Percentiles rank a stretch among this genome's conserved stretches.
phyloP scores from a whole-genome alignment of 2,888 invertebrate species.

The Agrenia bidenticulata region DNA sequence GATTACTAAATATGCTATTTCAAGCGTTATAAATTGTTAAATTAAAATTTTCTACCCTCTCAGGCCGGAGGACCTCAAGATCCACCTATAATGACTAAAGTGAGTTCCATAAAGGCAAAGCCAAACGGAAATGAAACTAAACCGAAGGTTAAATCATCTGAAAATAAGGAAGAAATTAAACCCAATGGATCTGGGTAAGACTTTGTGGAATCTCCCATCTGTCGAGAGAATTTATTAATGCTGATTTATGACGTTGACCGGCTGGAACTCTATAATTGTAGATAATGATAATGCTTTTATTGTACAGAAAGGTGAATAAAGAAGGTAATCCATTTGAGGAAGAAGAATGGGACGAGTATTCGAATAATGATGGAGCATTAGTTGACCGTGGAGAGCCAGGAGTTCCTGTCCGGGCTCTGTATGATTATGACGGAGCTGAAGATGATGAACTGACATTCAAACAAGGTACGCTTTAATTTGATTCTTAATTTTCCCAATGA shows the following conservation, averaged over 20 bases:
- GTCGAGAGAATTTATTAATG: background rate
- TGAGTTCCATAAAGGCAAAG: conserved; percentile 48
- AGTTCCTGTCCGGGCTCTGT: conserved; percentile 89
- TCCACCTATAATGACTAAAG: conserved; percentile 43
- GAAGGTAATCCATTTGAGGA: conserved; percentile 74
- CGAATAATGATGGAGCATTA: conserved; percentile 66
- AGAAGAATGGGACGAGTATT: conserved; percentile 72
- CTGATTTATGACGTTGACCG: no score
- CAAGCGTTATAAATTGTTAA: no score
- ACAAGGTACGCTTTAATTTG: conserved; percentile 73
- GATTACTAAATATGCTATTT: no score
- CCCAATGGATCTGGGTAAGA: conserved; percentile 52
- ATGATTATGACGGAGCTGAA: conserved; percentile 96
- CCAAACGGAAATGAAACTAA: conserved; percentile 42
- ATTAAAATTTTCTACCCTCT: conserved; percentile 3
- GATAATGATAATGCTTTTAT: background rate
- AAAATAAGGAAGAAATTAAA: conserved; percentile 48
- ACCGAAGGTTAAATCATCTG: conserved; percentile 33
- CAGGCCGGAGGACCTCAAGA: conserved; percentile 53
- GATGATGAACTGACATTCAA: conserved; percentile 95
- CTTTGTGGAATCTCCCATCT: no score
- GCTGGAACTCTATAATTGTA: background rate
- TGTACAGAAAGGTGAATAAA: conserved; percentile 66
- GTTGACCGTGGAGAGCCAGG: conserved; percentile 92
- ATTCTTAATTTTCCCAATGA: background rate